Evolutionary conservation across 1,140 invertebrate species (phyloP).

Genomic region (Ditylenchus dipsaci): DNA sequence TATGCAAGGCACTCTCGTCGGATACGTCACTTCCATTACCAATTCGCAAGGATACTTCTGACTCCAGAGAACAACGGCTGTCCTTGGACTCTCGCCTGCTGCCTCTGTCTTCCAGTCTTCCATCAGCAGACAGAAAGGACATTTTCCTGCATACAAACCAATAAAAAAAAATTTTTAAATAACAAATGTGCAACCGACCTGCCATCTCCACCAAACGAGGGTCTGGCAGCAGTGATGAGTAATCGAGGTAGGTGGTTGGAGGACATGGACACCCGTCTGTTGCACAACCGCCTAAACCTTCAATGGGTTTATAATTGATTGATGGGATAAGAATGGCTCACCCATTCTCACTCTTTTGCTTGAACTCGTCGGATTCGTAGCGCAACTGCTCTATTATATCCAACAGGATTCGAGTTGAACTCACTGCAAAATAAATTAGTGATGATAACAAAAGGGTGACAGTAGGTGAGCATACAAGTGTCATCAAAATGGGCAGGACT

Average conservation of each 20-base stretch:
- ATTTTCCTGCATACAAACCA: constrained; percentile 41
- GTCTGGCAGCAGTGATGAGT: constrained; percentile 55
- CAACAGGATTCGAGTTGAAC: constrained; percentile 48
- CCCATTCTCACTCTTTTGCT: constrained; percentile 29
- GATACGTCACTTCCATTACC: constrained; percentile 55
- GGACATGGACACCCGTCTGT: constrained; percentile 51
- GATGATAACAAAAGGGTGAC: neutral
- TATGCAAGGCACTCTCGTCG: constrained; percentile 44
- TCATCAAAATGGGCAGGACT: constrained; percentile 52
- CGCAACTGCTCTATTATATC: constrained; percentile 54
- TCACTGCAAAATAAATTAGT: constrained; percentile 8
- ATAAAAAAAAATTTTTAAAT: neutral
- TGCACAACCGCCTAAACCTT: constrained; percentile 35
- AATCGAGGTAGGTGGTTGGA: constrained; percentile 52
- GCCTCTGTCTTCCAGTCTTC: constrained; percentile 47
- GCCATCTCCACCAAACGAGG: constrained; percentile 45
- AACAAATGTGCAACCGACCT: neutral
- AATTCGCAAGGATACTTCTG: constrained; percentile 53
- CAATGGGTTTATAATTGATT: constrained; percentile 12
- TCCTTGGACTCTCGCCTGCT: constrained; percentile 51
- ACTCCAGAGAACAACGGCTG: constrained; percentile 46
- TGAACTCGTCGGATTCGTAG: constrained; percentile 48
- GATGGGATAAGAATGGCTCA: constrained; percentile 6
- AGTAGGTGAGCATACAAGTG: neutral
- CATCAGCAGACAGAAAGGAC: constrained; percentile 57